A percentile compares a stretch with the other conserved stretches of the same genome.
Evolutionary conservation across 2,113 vertebrate genomes (phyloP).

Genomic region (Brachyistius frenatus): DNA sequence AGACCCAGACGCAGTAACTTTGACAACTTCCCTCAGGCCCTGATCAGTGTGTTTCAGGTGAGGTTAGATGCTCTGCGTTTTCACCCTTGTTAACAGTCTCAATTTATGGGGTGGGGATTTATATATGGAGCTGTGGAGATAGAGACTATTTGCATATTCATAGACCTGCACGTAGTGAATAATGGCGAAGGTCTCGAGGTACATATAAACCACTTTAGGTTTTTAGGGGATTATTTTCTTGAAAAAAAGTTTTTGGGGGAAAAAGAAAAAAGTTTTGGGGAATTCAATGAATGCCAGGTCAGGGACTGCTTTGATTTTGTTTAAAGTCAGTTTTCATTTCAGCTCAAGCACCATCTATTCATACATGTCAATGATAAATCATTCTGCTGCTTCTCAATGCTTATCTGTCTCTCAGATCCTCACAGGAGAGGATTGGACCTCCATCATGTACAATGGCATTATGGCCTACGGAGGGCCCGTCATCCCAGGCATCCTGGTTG

Average conservation of each 20-base stretch:
- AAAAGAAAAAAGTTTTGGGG: too few relatives aligned
- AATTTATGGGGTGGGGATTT: too few relatives aligned
- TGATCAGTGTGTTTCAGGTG: slow-evolving; percentile 99
- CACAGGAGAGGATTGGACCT: slow-evolving; percentile 96
- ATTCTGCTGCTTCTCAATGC: neutral
- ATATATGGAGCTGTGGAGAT: too few relatives aligned
- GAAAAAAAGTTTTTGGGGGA: too few relatives aligned
- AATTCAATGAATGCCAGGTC: too few relatives aligned
- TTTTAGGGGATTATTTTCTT: too few relatives aligned
- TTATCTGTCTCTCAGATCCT: slow-evolving; percentile 84
- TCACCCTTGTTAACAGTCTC: accelerated
- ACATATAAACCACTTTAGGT: too few relatives aligned
- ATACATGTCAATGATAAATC: too few relatives aligned
- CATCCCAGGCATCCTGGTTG: slow-evolving; percentile 92
- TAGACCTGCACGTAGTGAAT: too few relatives aligned
- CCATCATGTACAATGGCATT: slow-evolving; percentile 95
- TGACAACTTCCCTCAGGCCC: slow-evolving; percentile 96
- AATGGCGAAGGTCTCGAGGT: too few relatives aligned
- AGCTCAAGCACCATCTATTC: too few relatives aligned
- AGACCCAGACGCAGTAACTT: slow-evolving; percentile 92
- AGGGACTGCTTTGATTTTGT: neutral
- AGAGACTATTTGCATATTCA: too few relatives aligned
- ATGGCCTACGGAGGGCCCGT: slow-evolving; percentile 93
- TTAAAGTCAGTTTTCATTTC: neutral
- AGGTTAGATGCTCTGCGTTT: neutral